Evolutionary conservation across 2,888 invertebrate genomes (phyloP), one percentile per base, ranked within the genome.

Genomic region (Scaptomyza flava): DNA sequence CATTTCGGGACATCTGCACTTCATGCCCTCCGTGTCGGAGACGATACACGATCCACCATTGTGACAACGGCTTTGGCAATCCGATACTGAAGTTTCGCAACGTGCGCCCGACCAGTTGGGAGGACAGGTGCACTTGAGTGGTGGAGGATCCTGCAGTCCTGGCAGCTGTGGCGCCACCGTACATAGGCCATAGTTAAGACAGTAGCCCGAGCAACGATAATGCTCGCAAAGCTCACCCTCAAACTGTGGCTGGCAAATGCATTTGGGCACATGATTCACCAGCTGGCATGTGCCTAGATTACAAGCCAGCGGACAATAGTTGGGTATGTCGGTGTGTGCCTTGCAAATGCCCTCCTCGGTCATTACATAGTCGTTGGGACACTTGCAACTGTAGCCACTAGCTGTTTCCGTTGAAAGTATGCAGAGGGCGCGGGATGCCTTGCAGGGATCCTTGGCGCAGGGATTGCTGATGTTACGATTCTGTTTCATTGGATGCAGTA

Each of bases 401-500:
- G 90, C 83, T 71, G 93, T 54, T 79, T 93, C 91, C 63, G 91
- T 91, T 63, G 93, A 91, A 64, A 93, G 92, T 83, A 94, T 92
- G 89, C 94, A 94, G 77, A 96, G 93, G 41, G 95, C 95, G 68
- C 93, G 94, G 6, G 84, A 81, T 51, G 92, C 87, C 82, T 94
- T 93, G 91, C 96, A 96, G 12, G 93, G 92, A 52, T 93, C 93
- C 69, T 91, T 91, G 45, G 90, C 89, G 89, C 96, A 96, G 14
- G 94, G 94, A 91, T 95, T 94, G 52, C 91, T 91, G 45, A 92
- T 91, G 58, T 93, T 93, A 34, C 89, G 85, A 63, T 93, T 93
- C 84, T 95, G 95, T 74, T 95, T 94, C 76, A 94, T 92, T 66
- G 94, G 93, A 89, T 96, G 96, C 34, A 95, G 90, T n/a, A 96